Evolutionary conservation across 1,140 invertebrate species (phyloP), one percentile per base, ranked within the genome.

Genomic region (Ostrea edulis): DNA sequence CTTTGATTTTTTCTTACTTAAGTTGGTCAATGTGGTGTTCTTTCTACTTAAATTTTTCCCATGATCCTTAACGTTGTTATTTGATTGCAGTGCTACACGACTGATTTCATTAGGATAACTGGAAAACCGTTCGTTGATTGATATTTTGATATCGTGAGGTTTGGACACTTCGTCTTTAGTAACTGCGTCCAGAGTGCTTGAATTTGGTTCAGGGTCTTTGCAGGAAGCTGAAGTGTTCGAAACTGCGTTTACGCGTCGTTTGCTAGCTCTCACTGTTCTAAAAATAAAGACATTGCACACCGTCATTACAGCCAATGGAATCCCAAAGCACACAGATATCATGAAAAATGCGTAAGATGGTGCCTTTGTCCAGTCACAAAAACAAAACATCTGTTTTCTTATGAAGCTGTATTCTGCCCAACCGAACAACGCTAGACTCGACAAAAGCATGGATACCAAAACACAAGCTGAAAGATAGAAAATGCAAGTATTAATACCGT

Each of bases 311-410:
- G 87, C 88, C 20, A 92, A 90, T 2, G 93, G 93, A 86, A 93
- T 92, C 54, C 92, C 91, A 82, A 94, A 87, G 84, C 90, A 91
- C 81, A 90, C 71, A 71, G 90, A 84, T 20, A 93, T 91, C 92
- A 93, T 93, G 84, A 92, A 92, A 82, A 92, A 91, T 29, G 92
- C 92, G 68, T 93, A 94, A 9, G 88, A 92, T 14, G 82, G 90
- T 52, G 82, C 87, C 84, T 86, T 90, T 8, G 51, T 88, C 93
- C 92, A 94, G 85, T 91, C 84, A 87, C 91, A 93, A 84, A 91
- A 93, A 85, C 90, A 94, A 81, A 93, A 91, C 3, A 89, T 89
- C 77, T 90, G 91, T 55, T 87, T 82, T 53, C 86, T n/a, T 12
- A 91, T 89, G 55, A 90, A 90, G 4, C 82, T 83, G 88, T 91